Evolutionary conservation across 2,113 vertebrate genomes (phyloP).

Genomic region (Platichthys flesus): DNA sequence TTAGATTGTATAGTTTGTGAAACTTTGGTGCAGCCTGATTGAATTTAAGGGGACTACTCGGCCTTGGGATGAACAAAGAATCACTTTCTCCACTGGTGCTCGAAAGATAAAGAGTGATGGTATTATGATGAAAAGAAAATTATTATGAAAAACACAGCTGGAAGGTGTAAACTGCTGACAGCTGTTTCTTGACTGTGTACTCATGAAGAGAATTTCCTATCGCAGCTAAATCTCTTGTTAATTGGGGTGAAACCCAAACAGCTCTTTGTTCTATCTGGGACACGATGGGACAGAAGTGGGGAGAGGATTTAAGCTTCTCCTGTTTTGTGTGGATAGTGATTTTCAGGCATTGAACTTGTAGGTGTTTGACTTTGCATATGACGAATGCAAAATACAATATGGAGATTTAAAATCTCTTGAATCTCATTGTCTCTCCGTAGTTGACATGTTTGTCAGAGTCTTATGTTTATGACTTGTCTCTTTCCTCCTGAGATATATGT

Average conservation of each 20-base stretch:
- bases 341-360: no score
- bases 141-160: conserved; percentile 54
- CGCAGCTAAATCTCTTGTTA: conserved; percentile 62
- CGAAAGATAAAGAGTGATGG: conserved; percentile 56
- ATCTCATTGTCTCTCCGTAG: no score
- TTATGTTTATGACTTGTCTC: no score
- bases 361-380: no score
- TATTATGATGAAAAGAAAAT: conserved; percentile 67
- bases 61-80: conserved; percentile 14
- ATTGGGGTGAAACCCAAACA: conserved; percentile 62
- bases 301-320: conserved; percentile 31
- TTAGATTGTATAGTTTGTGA: no score
- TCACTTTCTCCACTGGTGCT: conserved; percentile 39
- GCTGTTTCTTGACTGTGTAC: conserved; percentile 58
- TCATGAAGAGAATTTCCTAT: conserved; percentile 58
- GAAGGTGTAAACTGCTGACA: conserved; percentile 66
- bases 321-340: background rate
- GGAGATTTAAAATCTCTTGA: no score
- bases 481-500: no score
- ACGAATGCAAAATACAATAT: no score
- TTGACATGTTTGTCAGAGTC: no score
- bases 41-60: no score
- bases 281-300: conserved; percentile 12
- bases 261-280: conserved; percentile 59
- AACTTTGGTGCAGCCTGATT: no score